phyloP scores from a whole-genome alignment of 2,888 invertebrate species.

The Diaperis boleti region DNA sequence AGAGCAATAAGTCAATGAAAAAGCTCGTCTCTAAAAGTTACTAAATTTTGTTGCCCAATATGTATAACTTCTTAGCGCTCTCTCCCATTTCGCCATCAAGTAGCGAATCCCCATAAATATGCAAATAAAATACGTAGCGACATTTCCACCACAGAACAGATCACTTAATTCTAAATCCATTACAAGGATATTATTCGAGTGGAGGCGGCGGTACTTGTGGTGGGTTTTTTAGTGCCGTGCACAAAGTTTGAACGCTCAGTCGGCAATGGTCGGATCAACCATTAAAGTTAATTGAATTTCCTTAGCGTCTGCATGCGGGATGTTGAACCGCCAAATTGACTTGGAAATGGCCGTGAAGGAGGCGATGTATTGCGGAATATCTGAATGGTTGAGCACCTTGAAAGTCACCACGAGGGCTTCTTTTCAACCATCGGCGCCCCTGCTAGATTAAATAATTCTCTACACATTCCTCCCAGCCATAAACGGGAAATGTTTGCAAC shows the following conservation, averaged over 20 bases:
- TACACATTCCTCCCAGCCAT: slow-evolving; percentile 45
- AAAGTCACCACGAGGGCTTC: slow-evolving; percentile 49
- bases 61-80: not conserved
- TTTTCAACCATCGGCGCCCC: slow-evolving; percentile 16
- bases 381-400: slow-evolving; percentile 63
- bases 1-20: not conserved
- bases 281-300: slow-evolving; percentile 72
- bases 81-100: slow-evolving; percentile 4
- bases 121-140: slow-evolving; percentile 35
- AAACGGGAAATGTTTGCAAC: slow-evolving; percentile 47
- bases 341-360: slow-evolving; percentile 66
- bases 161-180: slow-evolving; percentile 63
- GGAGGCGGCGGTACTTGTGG: slow-evolving; percentile 7
- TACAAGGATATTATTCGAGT: slow-evolving; percentile 58
- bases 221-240: slow-evolving; percentile 52
- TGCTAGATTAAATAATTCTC: slow-evolving; percentile 48
- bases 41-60: not conserved
- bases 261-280: slow-evolving; percentile 65
- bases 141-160: slow-evolving; percentile 54
- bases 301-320: slow-evolving; percentile 65
- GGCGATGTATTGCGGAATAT: slow-evolving; percentile 64
- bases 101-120: slow-evolving; percentile 23
- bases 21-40: not conserved
- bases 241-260: slow-evolving; percentile 57
- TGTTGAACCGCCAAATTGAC: slow-evolving; percentile 67